phyloP scores from a whole-genome alignment of 2,888 invertebrate genomes.

The Smittia aterrima region DNA sequence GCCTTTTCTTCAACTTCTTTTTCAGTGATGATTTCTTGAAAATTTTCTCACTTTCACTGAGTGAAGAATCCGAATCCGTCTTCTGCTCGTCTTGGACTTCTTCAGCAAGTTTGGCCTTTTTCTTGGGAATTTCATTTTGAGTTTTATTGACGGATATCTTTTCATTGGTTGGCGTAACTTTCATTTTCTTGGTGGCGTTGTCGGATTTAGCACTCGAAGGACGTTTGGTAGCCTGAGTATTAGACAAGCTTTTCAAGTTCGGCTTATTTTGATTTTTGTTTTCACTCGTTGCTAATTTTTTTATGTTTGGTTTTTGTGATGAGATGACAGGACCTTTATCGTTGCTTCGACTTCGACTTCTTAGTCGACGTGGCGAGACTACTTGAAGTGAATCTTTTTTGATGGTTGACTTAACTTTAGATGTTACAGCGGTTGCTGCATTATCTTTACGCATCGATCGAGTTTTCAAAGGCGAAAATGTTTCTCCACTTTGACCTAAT shows the following conservation, averaged over 20 bases:
- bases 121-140: neutral
- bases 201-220: no score
- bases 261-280: constrained; percentile 47
- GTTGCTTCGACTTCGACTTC: constrained; percentile 10
- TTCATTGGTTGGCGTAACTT: no score
- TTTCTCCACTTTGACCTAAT: neutral
- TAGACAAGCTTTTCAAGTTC: no score
- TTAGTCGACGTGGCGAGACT: constrained; percentile 14
- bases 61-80: no score
- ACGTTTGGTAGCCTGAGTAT: no score
- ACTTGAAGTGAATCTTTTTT: constrained; percentile 3
- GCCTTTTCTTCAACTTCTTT: constrained; percentile 49
- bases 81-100: no score
- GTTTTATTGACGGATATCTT: neutral
- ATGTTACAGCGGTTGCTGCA: neutral
- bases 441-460: neutral
- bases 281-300: no score
- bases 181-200: no score
- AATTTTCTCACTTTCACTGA: neutral
- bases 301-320: constrained; percentile 45
- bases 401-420: neutral
- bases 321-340: constrained; percentile 44
- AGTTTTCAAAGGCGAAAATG: constrained; percentile 27
- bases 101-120: constrained; percentile 22
- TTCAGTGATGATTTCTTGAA: constrained; percentile 46